These are phyloP conservation scores for Protophormia terraenovae DNA, from an alignment of 2,888 invertebrate species.

Conservation along the genomic window DNA sequence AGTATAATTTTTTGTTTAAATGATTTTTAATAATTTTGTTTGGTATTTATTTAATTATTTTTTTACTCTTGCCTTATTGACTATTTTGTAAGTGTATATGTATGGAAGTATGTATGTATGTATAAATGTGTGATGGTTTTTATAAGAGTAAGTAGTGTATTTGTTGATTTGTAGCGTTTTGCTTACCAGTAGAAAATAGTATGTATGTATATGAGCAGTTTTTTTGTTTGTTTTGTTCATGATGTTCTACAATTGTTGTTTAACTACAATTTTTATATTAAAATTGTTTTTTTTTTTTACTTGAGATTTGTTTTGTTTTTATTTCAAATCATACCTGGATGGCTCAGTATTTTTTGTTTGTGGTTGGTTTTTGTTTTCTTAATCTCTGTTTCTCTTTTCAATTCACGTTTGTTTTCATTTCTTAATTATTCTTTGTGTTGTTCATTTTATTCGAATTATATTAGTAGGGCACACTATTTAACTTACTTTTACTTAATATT, in stretches of 20 bases:
- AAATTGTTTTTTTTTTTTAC: conserved; percentile 23
- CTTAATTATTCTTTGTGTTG: too few species aligned
- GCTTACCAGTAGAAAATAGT: conserved; percentile 35
- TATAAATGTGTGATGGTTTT: background rate
- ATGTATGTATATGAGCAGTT: conserved; percentile 15
- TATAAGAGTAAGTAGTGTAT: conserved; percentile 14
- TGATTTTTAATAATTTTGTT: background rate
- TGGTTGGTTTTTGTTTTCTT: conserved; percentile 8
- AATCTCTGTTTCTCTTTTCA: conserved; percentile 37
- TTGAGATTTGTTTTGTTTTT: conserved; percentile 30
- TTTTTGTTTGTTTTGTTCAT: conserved; percentile 5
- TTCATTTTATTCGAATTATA: background rate
- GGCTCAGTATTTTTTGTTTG: conserved; percentile 64
- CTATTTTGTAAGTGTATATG: conserved; percentile 28
- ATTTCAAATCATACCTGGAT: conserved; percentile 69
- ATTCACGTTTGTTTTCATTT: too few species aligned
- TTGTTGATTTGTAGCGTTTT: background rate
- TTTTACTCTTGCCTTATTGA: conserved; percentile 5
- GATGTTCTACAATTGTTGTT: conserved; percentile 51
- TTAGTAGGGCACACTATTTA: background rate
- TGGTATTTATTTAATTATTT: background rate
- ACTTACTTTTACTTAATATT: background rate
- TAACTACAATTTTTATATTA: conserved; percentile 47
- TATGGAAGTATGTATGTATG: conserved; percentile 23
- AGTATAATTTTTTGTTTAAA: conserved; percentile 48